phyloP scores from a whole-genome alignment of 1,140 invertebrate genomes.

The Drosophila ambigua region DNA sequence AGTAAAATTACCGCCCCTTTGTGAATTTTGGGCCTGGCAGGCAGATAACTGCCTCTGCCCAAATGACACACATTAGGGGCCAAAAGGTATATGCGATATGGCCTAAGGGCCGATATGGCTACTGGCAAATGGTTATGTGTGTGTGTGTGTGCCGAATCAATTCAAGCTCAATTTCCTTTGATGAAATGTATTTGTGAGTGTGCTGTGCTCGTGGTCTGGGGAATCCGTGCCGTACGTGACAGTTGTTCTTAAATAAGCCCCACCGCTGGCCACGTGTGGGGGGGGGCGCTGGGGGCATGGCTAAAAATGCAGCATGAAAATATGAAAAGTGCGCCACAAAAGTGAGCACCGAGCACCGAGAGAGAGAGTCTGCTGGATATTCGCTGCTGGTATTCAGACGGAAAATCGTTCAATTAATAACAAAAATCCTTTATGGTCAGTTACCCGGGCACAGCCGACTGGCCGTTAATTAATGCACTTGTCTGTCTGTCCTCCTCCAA shows the following conservation, averaged over 20 bases:
- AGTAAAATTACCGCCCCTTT: conserved; percentile 63
- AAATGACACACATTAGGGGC: conserved; percentile 68
- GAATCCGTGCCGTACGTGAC: conserved; percentile 55
- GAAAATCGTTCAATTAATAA: conserved; percentile 72
- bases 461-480: conserved; percentile 72
- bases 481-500: conserved; percentile 20
- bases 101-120: neutral
- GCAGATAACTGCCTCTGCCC: conserved; percentile 67
- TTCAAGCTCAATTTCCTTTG: conserved; percentile 75
- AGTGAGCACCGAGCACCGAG: neutral
- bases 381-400: conserved; percentile 14
- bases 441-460: conserved; percentile 37
- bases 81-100: conserved; percentile 32
- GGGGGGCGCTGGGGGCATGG: conserved; percentile 2
- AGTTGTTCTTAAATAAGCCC: conserved; percentile 49
- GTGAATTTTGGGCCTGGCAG: conserved; percentile 42
- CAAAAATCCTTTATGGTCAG: conserved; percentile 71
- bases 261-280: neutral
- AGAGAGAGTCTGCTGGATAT: too few relatives aligned
- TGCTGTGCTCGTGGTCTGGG: conserved; percentile 8
- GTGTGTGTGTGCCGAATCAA: conserved; percentile 59
- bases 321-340: conserved; percentile 1
- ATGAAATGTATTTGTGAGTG: conserved; percentile 55
- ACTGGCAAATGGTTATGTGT: conserved; percentile 2
- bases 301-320: conserved; percentile 6